Percentiles rank a stretch among this genome's conserved stretches.
These are phyloP conservation scores for Dryobates pubescens DNA, from an alignment of 2,797 vertebrate species.

Conservation along the genomic window DNA sequence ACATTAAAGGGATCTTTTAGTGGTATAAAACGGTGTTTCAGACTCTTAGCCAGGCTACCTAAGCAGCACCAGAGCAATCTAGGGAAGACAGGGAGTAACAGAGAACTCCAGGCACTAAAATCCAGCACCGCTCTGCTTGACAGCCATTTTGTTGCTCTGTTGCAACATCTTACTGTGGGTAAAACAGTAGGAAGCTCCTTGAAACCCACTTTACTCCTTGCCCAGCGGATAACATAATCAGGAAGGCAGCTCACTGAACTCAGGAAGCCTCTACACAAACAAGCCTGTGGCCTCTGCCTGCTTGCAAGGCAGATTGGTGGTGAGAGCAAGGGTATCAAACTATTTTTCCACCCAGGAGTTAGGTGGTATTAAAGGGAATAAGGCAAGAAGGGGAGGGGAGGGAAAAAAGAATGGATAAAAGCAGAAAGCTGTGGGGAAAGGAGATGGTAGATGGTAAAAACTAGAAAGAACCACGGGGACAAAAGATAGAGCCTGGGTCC, in stretches of 20 bases:
- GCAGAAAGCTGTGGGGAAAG: not conserved
- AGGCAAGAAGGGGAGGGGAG: not conserved
- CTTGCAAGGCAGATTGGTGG: not conserved
- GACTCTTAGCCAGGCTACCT: not conserved
- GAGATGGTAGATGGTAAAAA: not conserved
- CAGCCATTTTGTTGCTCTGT: conserved; percentile 10
- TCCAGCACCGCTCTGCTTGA: conserved; percentile 10
- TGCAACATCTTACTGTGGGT: not conserved
- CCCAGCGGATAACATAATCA: not conserved
- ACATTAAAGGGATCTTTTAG: not conserved
- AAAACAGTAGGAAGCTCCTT: conserved; percentile 41
- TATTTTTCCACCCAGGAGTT: not conserved
- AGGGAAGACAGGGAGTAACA: not conserved
- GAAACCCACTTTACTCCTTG: conserved; percentile 36
- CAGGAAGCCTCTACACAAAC: not conserved
- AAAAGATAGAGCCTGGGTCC: not conserved
- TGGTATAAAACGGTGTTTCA: not conserved
- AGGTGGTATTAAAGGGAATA: not conserved
- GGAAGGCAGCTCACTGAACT: not conserved
- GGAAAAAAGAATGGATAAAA: not conserved
- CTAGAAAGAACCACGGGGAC: not conserved
- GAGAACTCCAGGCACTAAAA: not conserved
- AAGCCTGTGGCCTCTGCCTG: not conserved
- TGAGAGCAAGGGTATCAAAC: not conserved
- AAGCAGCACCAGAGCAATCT: not conserved